Evolutionary conservation across 2,797 vertebrate species (phyloP), one percentile per base, ranked within the genome.

Genomic region (Cephalopachus bancanus): DNA sequence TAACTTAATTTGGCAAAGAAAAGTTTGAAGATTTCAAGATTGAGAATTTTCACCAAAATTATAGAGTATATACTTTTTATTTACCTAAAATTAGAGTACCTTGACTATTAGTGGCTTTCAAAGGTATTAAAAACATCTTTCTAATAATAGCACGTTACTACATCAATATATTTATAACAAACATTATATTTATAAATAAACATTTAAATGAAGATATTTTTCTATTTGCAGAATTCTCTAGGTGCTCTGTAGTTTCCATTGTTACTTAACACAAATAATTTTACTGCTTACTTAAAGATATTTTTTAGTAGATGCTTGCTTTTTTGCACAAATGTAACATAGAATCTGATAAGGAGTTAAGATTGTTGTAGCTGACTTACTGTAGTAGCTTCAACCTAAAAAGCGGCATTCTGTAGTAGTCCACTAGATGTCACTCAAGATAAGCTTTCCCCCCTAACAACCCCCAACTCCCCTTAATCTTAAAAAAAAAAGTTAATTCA

Each of bases 351-450:
- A 62, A 64, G 89, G 1, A 51, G 9, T 9, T 69, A 11, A 65
- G 3, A 6, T 60, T 37, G 6, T 19, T 33, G 20, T 10, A 53
- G 24, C 9, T 19, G 16, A 33, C 10, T 55, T 51, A 59, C 10
- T 59, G 3, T 17, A 65, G 28, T 30, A 51, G 6, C 20, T 83
- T 96, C 59, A 8, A 67, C 20, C 44, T 44, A 44, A 44, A 69
- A 78, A 87, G 44, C 89, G 74, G 0, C 59, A 88, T 97, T 97
- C 55, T 79, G 7, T 64, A 69, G 3, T 28, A 5, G 44, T 91
- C 98, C 98, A 98, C 98, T 98, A 98, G 98, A 98, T 99, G 98
- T 98, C 98, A 98, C 97, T 97, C 94, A 96, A 91, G 93, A 98
- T 95, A 97, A 89, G 30, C 71, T 30, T 91, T 78, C 33, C 33